Evolutionary conservation across 2,113 vertebrate species (phyloP), one percentile per base, ranked within the genome.

Genomic region (Albula goreensis): DNA sequence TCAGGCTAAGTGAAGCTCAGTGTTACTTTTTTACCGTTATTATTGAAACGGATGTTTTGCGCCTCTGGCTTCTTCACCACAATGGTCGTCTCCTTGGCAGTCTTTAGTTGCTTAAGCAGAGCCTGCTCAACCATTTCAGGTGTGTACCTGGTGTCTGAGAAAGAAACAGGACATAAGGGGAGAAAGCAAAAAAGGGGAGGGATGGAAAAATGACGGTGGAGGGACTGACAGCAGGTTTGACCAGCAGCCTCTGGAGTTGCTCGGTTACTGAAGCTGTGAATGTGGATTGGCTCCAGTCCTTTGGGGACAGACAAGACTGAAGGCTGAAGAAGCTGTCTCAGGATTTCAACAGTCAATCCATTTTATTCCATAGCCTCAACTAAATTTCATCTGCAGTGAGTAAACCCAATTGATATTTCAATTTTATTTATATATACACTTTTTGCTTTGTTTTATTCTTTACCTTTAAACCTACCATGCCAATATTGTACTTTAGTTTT

Each of bases 61-160:
- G 96, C 94, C 88, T 96, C 96, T 0, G 98, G 98, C 86, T 95
- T 96, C 93, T 97, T 97, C 89, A 99, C 96, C 6, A 95, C 92
- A 70, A 99, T 96, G 86, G 96, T 90, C 82, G 91, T 96, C 51
- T 94, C 98, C 92, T 93, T 95, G 87, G 98, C 94, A 0, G 91
- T 94, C 92, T 95, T 97, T 89, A 99, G 94, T 93, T 99, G 97
- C 88, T 96, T 96, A 80, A 99, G 94, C 91, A 99, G 94, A 0
- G 98, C 96, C 22, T 86, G 94, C 86, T 96, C 93, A 70, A 99
- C 94, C 0, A 98, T 97, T 0, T 94, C 91, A 0, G 97, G 96
- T 0, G 91, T 92, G 93, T 95, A 95, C 88, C 92, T 91, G 0
- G 98, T 99, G 88, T 96, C 98, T 99, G 91, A 11, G 6, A 81